Percentiles rank a stretch among this genome's conserved stretches.
phyloP scores from a whole-genome alignment of 2,113 vertebrate genomes.

The Microcebus lehilahytsara region DNA sequence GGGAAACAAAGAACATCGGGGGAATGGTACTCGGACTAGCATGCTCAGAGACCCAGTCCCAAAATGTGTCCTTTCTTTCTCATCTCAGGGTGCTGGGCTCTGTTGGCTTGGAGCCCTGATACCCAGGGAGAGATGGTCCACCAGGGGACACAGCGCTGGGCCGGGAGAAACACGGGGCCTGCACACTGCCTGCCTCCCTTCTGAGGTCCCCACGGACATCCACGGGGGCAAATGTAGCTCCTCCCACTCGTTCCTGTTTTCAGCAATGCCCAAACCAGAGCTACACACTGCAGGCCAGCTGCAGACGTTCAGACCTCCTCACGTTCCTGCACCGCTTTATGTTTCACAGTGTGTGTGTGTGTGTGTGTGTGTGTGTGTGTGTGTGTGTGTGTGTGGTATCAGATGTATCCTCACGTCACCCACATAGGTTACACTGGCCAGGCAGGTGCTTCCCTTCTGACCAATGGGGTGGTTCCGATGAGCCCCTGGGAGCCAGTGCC shows the following conservation, averaged over 20 bases:
- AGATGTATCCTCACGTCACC: neutral
- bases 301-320: neutral
- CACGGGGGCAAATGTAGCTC: neutral
- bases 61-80: neutral
- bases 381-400: too few relatives aligned
- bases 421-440: rapidly evolving
- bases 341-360: rapidly evolving
- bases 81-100: neutral
- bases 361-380: rapidly evolving
- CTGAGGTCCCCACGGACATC: neutral
- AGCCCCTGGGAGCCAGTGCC: neutral
- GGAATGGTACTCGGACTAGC: rapidly evolving
- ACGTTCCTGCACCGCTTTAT: neutral
- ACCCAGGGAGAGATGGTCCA: neutral
- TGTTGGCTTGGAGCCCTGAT: neutral
- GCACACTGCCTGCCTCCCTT: neutral
- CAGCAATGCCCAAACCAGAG: neutral
- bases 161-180: neutral
- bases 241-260: neutral
- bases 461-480: neutral
- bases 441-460: neutral
- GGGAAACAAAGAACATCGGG: neutral
- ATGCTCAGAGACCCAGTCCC: rapidly evolving
- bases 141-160: rapidly evolving
- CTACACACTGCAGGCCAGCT: neutral